These are phyloP conservation scores for Ceyx margarethae DNA, from an alignment of 2,113 vertebrate genomes.

Conservation along the genomic window DNA sequence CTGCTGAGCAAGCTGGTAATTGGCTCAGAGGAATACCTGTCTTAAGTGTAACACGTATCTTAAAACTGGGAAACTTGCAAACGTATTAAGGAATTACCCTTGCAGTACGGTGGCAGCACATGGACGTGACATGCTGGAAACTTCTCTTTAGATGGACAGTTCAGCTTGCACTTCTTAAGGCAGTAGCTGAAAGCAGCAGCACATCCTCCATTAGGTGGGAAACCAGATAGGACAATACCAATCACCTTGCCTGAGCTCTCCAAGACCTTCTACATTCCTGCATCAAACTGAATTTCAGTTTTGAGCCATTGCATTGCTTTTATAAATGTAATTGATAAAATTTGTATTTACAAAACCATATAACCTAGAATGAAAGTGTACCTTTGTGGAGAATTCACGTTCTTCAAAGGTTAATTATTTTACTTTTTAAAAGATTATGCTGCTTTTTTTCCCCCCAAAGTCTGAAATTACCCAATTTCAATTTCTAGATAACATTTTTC, in stretches of 20 bases:
- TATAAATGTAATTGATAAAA: not conserved
- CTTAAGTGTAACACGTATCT: not conserved
- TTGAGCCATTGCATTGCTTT: not conserved
- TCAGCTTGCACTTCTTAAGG: not conserved
- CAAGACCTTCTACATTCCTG: not conserved
- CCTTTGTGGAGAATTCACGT: not conserved
- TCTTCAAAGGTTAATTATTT: conserved; percentile 18
- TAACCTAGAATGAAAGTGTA: not conserved
- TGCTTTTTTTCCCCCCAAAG: not conserved
- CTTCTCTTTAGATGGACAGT: not conserved
- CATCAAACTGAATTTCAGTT: not conserved
- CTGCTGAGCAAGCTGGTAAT: not conserved
- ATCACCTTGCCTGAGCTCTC: not conserved
- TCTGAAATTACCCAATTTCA: not conserved
- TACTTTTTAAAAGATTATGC: not conserved
- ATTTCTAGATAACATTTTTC: not conserved
- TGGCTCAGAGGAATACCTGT: not conserved
- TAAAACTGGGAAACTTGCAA: not conserved
- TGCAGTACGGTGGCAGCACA: not conserved
- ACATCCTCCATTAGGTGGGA: not conserved
- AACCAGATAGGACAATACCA: not conserved
- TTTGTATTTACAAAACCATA: not conserved
- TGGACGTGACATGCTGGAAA: not conserved
- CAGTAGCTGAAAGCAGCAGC: not conserved
- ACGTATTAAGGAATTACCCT: not conserved